Base-by-base conservation (phyloP, 2,113 vertebrate genomes). In the Colossoma macropomum region DNA sequence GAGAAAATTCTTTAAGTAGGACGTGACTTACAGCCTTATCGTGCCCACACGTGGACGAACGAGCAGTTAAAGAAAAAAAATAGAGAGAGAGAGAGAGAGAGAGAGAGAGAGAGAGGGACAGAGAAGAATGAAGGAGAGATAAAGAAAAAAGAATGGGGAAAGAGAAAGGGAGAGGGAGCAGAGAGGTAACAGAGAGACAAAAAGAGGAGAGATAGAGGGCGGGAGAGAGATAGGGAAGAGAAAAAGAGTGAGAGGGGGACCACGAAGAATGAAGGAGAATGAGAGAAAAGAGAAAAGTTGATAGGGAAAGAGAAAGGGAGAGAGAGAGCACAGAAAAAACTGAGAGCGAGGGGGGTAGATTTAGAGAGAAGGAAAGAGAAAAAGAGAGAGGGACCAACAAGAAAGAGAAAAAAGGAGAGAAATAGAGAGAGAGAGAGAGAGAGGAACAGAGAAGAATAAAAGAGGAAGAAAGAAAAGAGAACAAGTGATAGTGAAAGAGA, bases 21-120 rank as follows among this genome's bases (percentile, higher is more conserved):
- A 27, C 28, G 16, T 32, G 28, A 66, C 16, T 38, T 17, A 68
- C 30, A 8, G 50, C 48, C 56, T 82, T 68, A 82, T 82, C 41
- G n/a, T n/a, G n/a, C 27, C 68, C 68, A 65, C 68, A 78, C 54
- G 75, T 72, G 19, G 17, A 4, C 15, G 10, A 21, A 38, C 19
- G n/a, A 11, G 17, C 16, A 19, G 5, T 7, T 10, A 23, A 23
- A 6, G 30, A 11, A 15, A 0, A 15, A 10, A 28, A 12, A 75
- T 13, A 19, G 27, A 30, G 25, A 52, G 25, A 56, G 50, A 21
- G 27, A 75, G 27, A 75, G 48, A 23, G 16, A 75, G 21, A 23
- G 23, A 32, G 38, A 17, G 17, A 21, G 17, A 21, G 4, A 56
- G 52, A 56, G 52, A 38, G 15, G 15, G 50, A 2, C 11, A 52